Conservation (phyloP, 1,140 invertebrate genomes). For the Bactericera cockerelli region DNA sequence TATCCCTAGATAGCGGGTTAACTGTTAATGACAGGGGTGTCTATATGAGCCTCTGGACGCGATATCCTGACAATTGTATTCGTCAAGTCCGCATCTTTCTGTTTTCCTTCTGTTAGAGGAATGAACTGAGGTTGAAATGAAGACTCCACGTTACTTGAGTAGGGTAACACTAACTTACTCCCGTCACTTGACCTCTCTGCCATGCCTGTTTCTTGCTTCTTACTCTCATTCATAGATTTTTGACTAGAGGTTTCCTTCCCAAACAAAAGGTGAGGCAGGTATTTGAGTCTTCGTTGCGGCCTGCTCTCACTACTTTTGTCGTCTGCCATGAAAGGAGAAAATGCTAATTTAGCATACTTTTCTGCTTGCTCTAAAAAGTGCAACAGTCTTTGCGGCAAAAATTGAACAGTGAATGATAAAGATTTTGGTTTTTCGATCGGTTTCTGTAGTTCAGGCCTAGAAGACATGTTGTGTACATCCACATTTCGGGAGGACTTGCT, state of each 20-base stretch:
- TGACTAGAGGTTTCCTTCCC: conserved; percentile 2
- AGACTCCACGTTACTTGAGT: not conserved
- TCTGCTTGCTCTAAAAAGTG: conserved; percentile 64
- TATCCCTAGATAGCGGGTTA: too few relatives aligned
- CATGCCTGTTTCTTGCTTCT: not conserved
- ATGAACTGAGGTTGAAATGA: conserved; percentile 5
- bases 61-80: not conserved
- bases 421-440: not conserved
- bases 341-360: conserved; percentile 40
- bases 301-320: conserved; percentile 5
- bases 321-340: conserved; percentile 21
- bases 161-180: not conserved
- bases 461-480: not conserved
- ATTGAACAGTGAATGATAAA: conserved; percentile 44
- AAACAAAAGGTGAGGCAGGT: conserved; percentile 14
- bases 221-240: not conserved
- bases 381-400: conserved; percentile 55
- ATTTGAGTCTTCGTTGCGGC: conserved; percentile 14
- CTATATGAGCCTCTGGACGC: not conserved
- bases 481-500: not conserved
- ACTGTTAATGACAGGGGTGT: not conserved
- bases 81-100: not conserved
- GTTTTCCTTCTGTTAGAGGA: not conserved
- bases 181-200: not conserved
- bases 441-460: not conserved